phyloP scores from a whole-genome alignment of 2,888 invertebrate species.

The Protonemura montana region DNA sequence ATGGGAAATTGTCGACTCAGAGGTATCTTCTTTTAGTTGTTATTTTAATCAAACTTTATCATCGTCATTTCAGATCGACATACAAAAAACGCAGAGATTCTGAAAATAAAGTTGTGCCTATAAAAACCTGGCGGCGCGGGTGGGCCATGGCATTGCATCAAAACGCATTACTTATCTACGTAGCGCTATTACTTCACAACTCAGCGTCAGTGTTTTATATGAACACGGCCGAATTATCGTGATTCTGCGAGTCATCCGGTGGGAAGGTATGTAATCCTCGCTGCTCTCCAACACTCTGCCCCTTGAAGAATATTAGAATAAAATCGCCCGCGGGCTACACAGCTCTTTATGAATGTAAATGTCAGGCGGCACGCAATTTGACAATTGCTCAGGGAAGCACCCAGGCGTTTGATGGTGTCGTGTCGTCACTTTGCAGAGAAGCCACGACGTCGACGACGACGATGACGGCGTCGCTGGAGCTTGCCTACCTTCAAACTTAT shows the following conservation, averaged over 20 bases:
- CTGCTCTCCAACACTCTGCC: background rate
- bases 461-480: background rate
- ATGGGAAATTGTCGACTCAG: slow-evolving; percentile 14
- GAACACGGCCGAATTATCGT: background rate
- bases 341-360: background rate
- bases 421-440: background rate
- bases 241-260: background rate
- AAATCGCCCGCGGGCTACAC: background rate
- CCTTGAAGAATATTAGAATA: background rate
- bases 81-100: background rate
- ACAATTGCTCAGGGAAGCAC: background rate
- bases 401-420: background rate
- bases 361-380: background rate
- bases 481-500: background rate
- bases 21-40: background rate
- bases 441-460: background rate
- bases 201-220: background rate
- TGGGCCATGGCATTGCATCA: background rate
- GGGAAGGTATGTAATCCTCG: too few species aligned
- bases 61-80: background rate
- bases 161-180: background rate
- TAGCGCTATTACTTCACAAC: background rate
- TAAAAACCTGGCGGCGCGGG: background rate
- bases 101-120: background rate
- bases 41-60: slow-evolving; percentile 26